Evolutionary conservation across 2,888 invertebrate species (phyloP), one percentile per base, ranked within the genome.

Genomic region (Petrolisthes manimaculis): DNA sequence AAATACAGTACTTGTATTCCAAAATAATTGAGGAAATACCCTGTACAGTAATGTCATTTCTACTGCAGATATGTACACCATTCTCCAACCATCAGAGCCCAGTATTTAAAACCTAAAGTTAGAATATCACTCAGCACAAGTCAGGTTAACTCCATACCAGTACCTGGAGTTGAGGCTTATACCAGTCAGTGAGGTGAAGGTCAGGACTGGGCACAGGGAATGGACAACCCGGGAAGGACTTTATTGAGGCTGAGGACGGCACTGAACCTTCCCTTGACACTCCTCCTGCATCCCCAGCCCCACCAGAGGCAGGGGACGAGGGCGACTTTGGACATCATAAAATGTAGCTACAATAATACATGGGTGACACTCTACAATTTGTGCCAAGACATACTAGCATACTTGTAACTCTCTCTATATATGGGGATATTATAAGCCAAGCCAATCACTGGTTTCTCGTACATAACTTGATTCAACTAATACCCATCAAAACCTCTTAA

Each of bases 151-250:
- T 37, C 67, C 14, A 18, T 21, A n/a, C 67, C 21, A 67, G 53
- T 85, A 85, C 85, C 85, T 85, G 54, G 53, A 9, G 8, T 14
- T 54, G 55, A 61, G 61, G 9, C 61, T 18, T 61, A 67, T 85
- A 79, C 79, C 77, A 85, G 51, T 85, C 85, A 8, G 51, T 77
- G 18, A 85, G 69, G 79, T 79, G 69, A 18, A 85, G 79, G 78
- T 85, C 85, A 56, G 85, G 85, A 53, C 85, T 79, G 14, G 80
- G 85, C 5, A 67, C 51, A 14, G 85, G 21, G 9, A 85, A 85
- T 54, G 53, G 77, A 1, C 37, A 51, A 78, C 84, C 75, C 67
- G 78, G n/a, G n/a, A 78, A 53, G 8, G 84, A 78, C 67, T 67
- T 78, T 67, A n/a, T 67, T 5, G 84, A 84, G 78, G 84, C 61